Percentiles rank a stretch among this genome's conserved stretches.
phyloP scores from a whole-genome alignment of 1,140 invertebrate genomes.

The Mercenaria mercenaria region DNA sequence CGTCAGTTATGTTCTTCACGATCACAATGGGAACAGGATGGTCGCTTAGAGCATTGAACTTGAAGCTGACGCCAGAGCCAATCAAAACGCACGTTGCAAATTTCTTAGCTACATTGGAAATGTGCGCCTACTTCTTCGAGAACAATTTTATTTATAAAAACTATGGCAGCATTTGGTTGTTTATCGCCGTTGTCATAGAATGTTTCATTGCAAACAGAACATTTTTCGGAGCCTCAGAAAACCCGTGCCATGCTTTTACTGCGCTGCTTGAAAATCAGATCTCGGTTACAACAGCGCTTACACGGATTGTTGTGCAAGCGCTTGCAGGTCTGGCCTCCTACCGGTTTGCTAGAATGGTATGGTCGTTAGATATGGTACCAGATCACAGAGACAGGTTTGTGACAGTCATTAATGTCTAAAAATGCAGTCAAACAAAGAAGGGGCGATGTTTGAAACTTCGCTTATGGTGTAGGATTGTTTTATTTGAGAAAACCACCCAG shows the following conservation, averaged over 20 bases:
- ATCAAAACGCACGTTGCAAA: constrained; percentile 72
- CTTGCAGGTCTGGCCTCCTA: constrained; percentile 81
- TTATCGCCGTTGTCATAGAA: constrained; percentile 77
- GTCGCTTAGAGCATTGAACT: constrained; percentile 73
- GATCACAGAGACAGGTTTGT: constrained; percentile 79
- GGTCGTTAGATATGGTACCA: constrained; percentile 81
- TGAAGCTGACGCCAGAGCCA: constrained; percentile 66
- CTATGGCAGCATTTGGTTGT: constrained; percentile 79
- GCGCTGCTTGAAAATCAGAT: constrained; percentile 69
- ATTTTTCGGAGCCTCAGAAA: constrained; percentile 79
- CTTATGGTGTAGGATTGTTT: not conserved
- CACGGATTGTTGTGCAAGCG: constrained; percentile 76
- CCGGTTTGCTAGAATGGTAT: constrained; percentile 78
- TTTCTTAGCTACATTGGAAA: constrained; percentile 80
- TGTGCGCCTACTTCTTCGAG: constrained; percentile 83
- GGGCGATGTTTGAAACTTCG: too few relatives aligned
- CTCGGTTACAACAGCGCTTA: constrained; percentile 57
- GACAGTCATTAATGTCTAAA: too few relatives aligned
- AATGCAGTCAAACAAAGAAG: too few relatives aligned
- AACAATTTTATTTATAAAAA: constrained; percentile 83
- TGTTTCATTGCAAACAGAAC: constrained; percentile 79
- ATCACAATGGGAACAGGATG: constrained; percentile 76
- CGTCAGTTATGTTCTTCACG: constrained; percentile 79
- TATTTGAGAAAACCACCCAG: not conserved
- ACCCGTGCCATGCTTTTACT: constrained; percentile 79